Base-by-base conservation (phyloP, 2,888 invertebrate species). In the Caenorhabditis sp. region DNA sequence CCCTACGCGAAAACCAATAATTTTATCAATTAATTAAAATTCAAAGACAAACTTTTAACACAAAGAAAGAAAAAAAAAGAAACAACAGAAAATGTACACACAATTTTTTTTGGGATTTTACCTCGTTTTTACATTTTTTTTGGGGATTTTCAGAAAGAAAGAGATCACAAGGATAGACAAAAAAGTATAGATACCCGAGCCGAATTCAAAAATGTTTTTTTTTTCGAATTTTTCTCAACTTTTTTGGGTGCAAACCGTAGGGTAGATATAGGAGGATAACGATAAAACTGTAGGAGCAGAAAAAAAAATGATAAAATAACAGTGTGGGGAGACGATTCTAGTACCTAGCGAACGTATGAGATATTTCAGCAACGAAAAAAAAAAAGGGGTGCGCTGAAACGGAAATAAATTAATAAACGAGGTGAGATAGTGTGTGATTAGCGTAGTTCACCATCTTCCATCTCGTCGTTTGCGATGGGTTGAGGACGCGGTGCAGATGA, bases 401-500 rank as follows among this genome's bases (percentile, higher is more conserved):
- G 12, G 19, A 53, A 55, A 26, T 23, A 58, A 43, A 58, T 12
- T 27, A 51, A 51, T 8, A 58, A 24, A 12, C 49, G 19, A 31
- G 51, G 26, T 37, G 36, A 55, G 5, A 53, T 68, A 62, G 27
- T 69, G 60, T 65, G 54, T 65, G n/a, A n/a, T 49, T 59, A 71
- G 5, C 24, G 24, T 31, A 71, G 24, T 26, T 71, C 71, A 21
- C 71, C 71, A 3, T 71, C 71, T 37, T 71, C 71, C 26, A 71
- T 57, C 23, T 63, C 63, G 2, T 66, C 62, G 6, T 69, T 54
- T 23, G 53, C 24, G 21, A 63, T 55, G 14, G 65, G 61, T 14
- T 51, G 58, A 26, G 62, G 62, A n/a, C 62, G 61, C 6, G 66
- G 66, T 10, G 66, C 58, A 3, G 31, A 23, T 1, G 55, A 55